Evolutionary conservation across 1,140 invertebrate species (phyloP), one percentile per base, ranked within the genome.

Genomic region (Papilio helenus): DNA sequence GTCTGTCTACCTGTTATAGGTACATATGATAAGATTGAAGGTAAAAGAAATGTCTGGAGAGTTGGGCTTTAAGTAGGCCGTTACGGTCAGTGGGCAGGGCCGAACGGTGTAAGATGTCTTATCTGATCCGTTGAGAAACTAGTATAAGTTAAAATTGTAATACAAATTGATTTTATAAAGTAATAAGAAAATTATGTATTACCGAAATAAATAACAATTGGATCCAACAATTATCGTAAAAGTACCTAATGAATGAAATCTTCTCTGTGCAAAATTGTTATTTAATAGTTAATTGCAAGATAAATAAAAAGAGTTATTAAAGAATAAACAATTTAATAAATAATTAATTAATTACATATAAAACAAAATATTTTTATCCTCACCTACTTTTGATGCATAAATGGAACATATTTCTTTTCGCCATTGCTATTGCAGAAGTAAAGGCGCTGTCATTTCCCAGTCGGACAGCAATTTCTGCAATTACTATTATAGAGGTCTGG

Each of bases 21-120:
- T 29, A 9, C 14, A 8, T 34, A 29, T 29, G 5, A 26, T 12
- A 68, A 68, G 23, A 68, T 68, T 68, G 26, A 49, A 26, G 3
- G 44, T 74, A 23, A 29, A 51, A 74, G 72, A 74, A 74, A 74
- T 74, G 72, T 51, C 42, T n/a, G 72, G 23, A 74, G 44, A 74
- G 72, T 74, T 49, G 44, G n/a, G 16, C 34, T 10, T 73, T 74
- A 46, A 23, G 72, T 74, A 74, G 72, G 72, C 46, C 72, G 72
- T 74, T 49, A 74, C 72, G 72, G 72, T 49, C 72, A 74, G 72
- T 74, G 72, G 72, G 29, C 42, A 23, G 39, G 23, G 18, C 72
- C 72, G 72, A 74, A 46, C 72, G 72, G 72, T 74, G 72, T 74
- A 46, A 9, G 39, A 74, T 74, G 39, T 46, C 44, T 23, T 20